Evolutionary conservation across 2,113 vertebrate species (phyloP).

Genomic region (Piprites chloris): DNA sequence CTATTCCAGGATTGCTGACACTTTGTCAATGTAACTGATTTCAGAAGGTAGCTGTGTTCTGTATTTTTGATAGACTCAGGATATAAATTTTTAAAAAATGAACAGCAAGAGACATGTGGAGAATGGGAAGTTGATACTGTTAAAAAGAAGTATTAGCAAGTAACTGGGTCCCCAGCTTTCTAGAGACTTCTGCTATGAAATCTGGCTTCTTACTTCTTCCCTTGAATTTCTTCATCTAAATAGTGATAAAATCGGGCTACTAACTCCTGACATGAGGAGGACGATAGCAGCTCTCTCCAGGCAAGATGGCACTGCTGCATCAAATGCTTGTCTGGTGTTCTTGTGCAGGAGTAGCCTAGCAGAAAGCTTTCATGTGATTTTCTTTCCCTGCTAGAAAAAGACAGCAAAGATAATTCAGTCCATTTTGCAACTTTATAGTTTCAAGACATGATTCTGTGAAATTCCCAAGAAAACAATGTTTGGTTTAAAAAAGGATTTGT

Average conservation of each 20-base stretch:
- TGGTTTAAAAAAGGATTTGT: not conserved
- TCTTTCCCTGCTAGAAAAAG: not conserved
- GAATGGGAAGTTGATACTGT: not conserved
- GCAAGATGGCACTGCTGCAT: not conserved
- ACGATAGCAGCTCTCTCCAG: not conserved
- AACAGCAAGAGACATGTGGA: not conserved
- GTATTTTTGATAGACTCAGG: not conserved
- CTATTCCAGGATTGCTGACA: conserved; percentile 40
- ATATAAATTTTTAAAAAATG: not conserved
- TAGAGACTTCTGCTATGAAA: not conserved
- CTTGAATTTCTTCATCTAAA: not conserved
- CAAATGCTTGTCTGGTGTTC: not conserved
- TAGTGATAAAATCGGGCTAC: not conserved
- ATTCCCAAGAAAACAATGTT: not conserved
- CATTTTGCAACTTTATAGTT: not conserved
- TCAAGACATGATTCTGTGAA: not conserved
- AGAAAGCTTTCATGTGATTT: not conserved
- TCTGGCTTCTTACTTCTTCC: not conserved
- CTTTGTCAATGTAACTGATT: conserved; percentile 41
- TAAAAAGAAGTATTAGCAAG: not conserved
- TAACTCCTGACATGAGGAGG: not conserved
- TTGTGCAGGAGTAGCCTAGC: not conserved
- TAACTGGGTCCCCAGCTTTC: not conserved
- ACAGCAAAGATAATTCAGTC: not conserved
- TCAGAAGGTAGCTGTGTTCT: conserved; percentile 23